Conservation (phyloP, 2,113 vertebrate species). For the Peromyscus polionotus region DNA sequence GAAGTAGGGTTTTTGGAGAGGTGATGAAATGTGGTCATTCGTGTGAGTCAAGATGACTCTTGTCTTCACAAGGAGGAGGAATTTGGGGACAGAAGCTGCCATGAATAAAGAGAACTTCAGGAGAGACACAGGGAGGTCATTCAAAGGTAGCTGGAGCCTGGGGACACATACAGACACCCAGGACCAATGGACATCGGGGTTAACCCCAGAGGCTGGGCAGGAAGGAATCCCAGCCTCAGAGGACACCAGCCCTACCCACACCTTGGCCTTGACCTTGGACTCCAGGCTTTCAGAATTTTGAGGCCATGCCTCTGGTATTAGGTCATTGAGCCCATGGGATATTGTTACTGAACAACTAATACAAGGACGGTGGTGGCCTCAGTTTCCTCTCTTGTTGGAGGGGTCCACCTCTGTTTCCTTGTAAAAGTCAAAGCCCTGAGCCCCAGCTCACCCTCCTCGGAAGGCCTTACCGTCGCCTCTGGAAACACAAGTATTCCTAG, state of each 20-base stretch:
- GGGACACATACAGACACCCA: rapidly evolving
- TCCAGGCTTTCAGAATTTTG: neutral
- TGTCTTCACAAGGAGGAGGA: neutral
- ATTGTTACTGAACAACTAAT: neutral
- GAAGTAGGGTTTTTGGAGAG: neutral
- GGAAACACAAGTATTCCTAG: neutral
- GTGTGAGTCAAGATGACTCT: neutral
- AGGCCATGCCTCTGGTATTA: neutral
- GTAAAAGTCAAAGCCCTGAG: neutral
- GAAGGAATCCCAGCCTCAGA: neutral
- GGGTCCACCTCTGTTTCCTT: neutral
- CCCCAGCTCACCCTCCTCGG: neutral
- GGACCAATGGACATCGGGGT: rapidly evolving
- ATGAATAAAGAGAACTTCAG: rapidly evolving
- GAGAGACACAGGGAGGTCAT: no score
- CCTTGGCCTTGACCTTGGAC: neutral
- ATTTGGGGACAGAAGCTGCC: neutral
- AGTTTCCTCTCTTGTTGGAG: neutral
- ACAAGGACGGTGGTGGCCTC: neutral
- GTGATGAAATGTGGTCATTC: neutral
- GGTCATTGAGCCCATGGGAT: neutral
- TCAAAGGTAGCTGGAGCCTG: neutral
- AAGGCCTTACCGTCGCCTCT: rapidly evolving
- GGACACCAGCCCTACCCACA: neutral
- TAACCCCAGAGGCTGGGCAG: neutral